phyloP scores from a whole-genome alignment of 2,113 vertebrate species.

The Agelaius phoeniceus region DNA sequence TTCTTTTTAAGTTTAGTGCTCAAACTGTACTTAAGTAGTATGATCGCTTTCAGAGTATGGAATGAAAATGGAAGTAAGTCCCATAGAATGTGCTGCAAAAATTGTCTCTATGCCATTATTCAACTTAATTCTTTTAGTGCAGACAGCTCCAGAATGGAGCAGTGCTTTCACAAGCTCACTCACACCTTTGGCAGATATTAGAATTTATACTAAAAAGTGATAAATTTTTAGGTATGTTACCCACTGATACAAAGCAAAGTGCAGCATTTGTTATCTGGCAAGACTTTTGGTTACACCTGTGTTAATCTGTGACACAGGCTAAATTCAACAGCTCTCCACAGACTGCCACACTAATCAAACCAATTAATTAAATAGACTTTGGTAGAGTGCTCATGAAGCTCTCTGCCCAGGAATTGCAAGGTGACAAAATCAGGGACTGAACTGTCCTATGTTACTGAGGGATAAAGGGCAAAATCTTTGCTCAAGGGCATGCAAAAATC shows the following conservation, averaged over 20 bases:
- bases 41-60: background rate
- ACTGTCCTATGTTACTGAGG: background rate
- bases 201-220: background rate
- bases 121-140: background rate
- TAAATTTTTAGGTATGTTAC: background rate
- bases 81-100: background rate
- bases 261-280: background rate
- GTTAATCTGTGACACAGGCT: background rate
- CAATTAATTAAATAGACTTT: background rate
- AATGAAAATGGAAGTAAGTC: background rate
- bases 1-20: background rate
- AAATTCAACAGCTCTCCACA: background rate
- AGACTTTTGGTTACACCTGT: background rate
- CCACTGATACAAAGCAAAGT: background rate
- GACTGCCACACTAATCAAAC: background rate
- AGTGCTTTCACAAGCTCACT: background rate
- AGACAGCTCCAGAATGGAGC: background rate
- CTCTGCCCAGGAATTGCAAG: background rate
- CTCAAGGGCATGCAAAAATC: background rate
- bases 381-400: background rate
- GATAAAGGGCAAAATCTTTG: background rate
- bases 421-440: background rate
- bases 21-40: background rate
- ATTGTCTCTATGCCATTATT: background rate
- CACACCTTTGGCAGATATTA: background rate